phyloP scores from a whole-genome alignment of 2,797 vertebrate species.

The Lepus townsendii region DNA sequence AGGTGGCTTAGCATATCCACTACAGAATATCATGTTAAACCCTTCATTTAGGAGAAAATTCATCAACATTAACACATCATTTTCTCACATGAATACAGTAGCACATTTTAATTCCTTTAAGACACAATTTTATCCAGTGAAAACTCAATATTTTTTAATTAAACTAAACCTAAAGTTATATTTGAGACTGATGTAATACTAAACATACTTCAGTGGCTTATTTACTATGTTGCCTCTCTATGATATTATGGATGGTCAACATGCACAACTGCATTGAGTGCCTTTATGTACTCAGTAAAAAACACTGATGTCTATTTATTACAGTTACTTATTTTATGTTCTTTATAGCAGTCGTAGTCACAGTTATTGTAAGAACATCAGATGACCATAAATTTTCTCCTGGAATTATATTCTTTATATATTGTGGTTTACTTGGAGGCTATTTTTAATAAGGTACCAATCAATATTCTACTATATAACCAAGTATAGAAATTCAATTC shows the following conservation, averaged over 20 bases:
- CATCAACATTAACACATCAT: neutral
- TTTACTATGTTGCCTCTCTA: constrained; percentile 30
- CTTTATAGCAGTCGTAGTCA: constrained; percentile 36
- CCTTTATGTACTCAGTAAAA: neutral
- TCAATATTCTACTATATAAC: constrained; percentile 41
- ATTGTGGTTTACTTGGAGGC: constrained; percentile 20
- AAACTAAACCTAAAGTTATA: neutral
- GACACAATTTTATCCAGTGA: constrained; percentile 21
- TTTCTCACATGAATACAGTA: constrained; percentile 30
- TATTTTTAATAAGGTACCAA: constrained; percentile 49
- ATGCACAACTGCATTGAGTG: neutral
- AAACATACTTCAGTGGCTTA: neutral
- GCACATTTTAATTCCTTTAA: neutral
- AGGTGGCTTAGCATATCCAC: constrained; percentile 11
- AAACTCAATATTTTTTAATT: constrained; percentile 52
- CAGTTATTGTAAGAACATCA: constrained; percentile 47
- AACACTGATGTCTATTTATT: constrained; percentile 35
- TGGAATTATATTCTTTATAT: constrained; percentile 1
- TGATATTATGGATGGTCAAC: neutral
- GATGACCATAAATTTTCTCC: constrained; percentile 30
- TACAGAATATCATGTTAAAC: constrained; percentile 20
- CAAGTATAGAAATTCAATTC: neutral
- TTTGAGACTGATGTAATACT: constrained; percentile 17
- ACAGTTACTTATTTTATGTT: constrained; percentile 28
- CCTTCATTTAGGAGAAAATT: constrained; percentile 7